phyloP scores from a whole-genome alignment of 2,888 invertebrate species.

The Meiosimyza platycephala region DNA sequence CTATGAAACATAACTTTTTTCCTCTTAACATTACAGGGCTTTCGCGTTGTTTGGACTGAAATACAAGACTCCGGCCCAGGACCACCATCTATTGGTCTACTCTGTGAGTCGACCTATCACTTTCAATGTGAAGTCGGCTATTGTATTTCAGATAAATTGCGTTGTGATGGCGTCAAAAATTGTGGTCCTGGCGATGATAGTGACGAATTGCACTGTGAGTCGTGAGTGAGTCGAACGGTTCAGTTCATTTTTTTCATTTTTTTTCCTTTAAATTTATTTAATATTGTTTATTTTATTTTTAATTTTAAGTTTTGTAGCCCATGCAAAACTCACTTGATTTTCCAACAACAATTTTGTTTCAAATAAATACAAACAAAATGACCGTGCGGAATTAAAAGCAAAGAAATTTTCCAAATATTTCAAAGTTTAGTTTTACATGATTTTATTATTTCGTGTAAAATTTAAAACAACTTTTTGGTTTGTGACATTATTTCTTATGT shows the following conservation, averaged over 20 bases:
- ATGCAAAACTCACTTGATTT: conserved; percentile 45
- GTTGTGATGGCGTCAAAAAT: conserved; percentile 84
- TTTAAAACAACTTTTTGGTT: conserved; percentile 22
- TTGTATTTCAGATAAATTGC: conserved; percentile 82
- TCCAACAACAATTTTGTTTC: conserved; percentile 31
- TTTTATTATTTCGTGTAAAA: background rate
- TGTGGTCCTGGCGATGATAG: conserved; percentile 72
- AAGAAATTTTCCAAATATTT: background rate
- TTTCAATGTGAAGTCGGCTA: conserved; percentile 81
- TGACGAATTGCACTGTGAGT: conserved; percentile 70
- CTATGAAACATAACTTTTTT: conserved; percentile 6
- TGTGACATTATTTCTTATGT: conserved; percentile 6
- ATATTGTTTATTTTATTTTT: conserved; percentile 45
- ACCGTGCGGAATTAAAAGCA: conserved; percentile 38
- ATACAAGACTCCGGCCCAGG: conserved; percentile 75
- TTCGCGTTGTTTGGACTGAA: conserved; percentile 96
- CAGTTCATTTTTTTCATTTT: conserved; percentile 67
- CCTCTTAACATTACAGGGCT: conserved; percentile 72
- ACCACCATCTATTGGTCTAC: conserved; percentile 65
- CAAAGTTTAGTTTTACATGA: conserved; percentile 10
- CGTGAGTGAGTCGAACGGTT: conserved; percentile 70
- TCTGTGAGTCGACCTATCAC: conserved; percentile 72
- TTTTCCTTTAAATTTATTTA: conserved; percentile 44
- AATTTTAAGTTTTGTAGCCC: conserved; percentile 41
- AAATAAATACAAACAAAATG: conserved; percentile 16